Percentiles rank a stretch among this genome's conserved stretches.
Evolutionary conservation across 2,113 vertebrate species (phyloP).

Genomic region (Cynopterus brachyotis): DNA sequence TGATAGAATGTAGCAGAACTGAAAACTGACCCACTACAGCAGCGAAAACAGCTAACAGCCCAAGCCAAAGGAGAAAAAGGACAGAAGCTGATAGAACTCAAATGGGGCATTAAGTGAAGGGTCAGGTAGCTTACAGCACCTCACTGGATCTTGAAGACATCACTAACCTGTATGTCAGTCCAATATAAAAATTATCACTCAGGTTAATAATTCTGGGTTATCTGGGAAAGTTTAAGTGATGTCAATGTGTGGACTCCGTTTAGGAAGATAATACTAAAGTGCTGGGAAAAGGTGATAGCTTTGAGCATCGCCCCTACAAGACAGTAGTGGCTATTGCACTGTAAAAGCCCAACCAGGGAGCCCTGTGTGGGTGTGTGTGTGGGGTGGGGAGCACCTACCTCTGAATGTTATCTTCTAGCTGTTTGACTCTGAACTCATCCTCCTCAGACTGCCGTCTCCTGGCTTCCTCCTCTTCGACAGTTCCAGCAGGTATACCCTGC

Average conservation of each 20-base stretch:
- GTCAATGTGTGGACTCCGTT: background rate
- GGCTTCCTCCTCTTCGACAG: slow-evolving; percentile 90
- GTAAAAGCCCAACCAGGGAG: fast-evolving
- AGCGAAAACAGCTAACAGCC: background rate
- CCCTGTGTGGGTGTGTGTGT: background rate
- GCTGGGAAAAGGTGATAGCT: background rate
- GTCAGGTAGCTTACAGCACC: background rate
- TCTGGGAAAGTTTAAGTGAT: background rate
- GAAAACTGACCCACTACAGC: background rate
- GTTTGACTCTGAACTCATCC: slow-evolving; percentile 93
- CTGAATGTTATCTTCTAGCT: slow-evolving; percentile 92
- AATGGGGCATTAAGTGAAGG: background rate
- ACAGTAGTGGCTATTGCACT: background rate
- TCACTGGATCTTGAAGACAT: background rate
- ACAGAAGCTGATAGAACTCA: background rate
- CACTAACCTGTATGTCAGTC: background rate
- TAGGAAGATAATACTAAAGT: background rate
- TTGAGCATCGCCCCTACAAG: background rate
- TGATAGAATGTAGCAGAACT: background rate
- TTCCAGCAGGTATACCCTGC: slow-evolving; percentile 90
- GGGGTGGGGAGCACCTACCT: slow-evolving; percentile 86
- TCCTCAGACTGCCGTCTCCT: slow-evolving; percentile 92
- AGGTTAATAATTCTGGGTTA: background rate
- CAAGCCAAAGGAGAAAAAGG: background rate
- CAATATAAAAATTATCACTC: background rate